Evolutionary conservation across 2,113 vertebrate genomes (phyloP), one percentile per base, ranked within the genome.

Genomic region (Macrotus californicus): DNA sequence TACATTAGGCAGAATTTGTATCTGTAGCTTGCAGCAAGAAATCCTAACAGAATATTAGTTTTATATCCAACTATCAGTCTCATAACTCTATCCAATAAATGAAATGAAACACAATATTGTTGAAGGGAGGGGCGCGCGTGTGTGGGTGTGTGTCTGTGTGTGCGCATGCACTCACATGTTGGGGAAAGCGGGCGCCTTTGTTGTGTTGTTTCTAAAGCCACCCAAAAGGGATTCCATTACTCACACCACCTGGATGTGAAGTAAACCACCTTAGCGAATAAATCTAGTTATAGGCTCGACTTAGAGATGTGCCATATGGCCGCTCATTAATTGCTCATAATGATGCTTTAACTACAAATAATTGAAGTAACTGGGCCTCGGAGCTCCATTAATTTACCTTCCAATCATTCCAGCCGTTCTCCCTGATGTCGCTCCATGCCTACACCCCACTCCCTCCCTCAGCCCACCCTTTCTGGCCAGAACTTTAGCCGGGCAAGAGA

Each of bases 311-410:
- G 61, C 96, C 96, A 97, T 89, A 92, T 97, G 94, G 94, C 79
- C 89, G 39, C 50, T 91, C 94, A 93, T 96, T 96, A 97, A 94
- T 94, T 88, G 94, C 79, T 96, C 69, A 61, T 96, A 93, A 96
- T 19, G 84, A 87, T 77, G 41, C 81, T 80, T 94, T 95, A 91
- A 91, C 61, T 97, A 87, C 84, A 96, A 94, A 95, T 97, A 97
- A 96, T 95, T 82, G 64, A 75, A 86, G 41, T 48, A 89, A 91
- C 31, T 6, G 59, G 87, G 87, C n/a, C 69, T 87, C 22, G 12
- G 36, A 84, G n/a, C 12, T 46, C 69, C 85, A 84, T 79, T 88
- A 92, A 79, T 87, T 91, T 89, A 83, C 70, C 39, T 73, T 93
- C 36, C 72, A 67, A 46, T 89, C 34, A 64, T 5, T 76, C 21